Evolutionary conservation across 2,113 vertebrate genomes (phyloP).

Genomic region (Psammodynastes pulverulentus): DNA sequence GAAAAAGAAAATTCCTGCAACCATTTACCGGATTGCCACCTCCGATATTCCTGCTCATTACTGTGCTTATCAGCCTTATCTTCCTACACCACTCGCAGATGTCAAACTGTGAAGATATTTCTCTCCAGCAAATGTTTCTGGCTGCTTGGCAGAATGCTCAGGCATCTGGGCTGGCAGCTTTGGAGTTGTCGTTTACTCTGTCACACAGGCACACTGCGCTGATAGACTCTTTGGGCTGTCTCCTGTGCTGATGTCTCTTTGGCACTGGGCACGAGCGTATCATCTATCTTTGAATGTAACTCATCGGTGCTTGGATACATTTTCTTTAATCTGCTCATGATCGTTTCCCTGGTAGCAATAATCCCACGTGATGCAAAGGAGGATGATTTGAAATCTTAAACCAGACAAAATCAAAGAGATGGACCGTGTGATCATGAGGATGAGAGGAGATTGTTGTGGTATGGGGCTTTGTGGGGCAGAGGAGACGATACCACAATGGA

Average conservation of each 20-base stretch:
- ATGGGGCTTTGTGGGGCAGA: background rate
- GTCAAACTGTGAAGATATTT: slow-evolving; percentile 52
- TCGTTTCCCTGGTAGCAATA: slow-evolving; percentile 10
- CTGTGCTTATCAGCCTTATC: slow-evolving; percentile 27
- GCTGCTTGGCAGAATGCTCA: slow-evolving; percentile 37
- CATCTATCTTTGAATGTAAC: slow-evolving; percentile 32
- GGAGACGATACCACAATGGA: background rate
- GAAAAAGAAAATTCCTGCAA: background rate
- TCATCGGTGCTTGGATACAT: background rate
- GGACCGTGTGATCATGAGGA: background rate
- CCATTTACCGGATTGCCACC: background rate
- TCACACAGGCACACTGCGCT: slow-evolving; percentile 34
- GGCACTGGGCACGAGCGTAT: slow-evolving; percentile 25
- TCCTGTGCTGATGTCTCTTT: slow-evolving; percentile 40
- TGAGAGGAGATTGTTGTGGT: background rate
- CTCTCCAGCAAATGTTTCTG: slow-evolving; percentile 36
- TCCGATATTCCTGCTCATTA: slow-evolving; percentile 29
- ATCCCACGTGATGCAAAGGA: background rate
- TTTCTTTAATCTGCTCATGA: slow-evolving; percentile 9
- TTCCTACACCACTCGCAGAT: slow-evolving; percentile 44
- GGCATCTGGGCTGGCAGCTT: slow-evolving; percentile 42
- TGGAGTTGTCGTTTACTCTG: slow-evolving; percentile 44
- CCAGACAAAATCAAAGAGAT: background rate
- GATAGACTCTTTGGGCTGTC: slow-evolving; percentile 36
- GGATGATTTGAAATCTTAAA: background rate